Evolutionary conservation across 2,797 vertebrate species (phyloP).

Genomic region (Oreochromis mossambicus): DNA sequence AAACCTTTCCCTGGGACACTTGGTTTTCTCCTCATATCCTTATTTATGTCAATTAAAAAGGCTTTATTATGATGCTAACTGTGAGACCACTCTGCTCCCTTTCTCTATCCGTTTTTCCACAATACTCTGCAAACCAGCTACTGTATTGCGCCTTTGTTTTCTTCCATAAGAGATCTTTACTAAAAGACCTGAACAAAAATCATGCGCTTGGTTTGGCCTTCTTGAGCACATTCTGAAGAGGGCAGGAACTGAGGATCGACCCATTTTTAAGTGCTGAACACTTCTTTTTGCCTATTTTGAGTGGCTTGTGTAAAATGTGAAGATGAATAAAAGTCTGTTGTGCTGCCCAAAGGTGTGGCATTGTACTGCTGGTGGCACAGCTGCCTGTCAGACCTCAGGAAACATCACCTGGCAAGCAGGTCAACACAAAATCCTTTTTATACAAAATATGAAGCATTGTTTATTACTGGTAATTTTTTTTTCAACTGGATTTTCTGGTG

Average conservation of each 20-base stretch:
- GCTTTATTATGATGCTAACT: conserved; percentile 76
- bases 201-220: conserved; percentile 45
- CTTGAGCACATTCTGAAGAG: conserved; percentile 64
- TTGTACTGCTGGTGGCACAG: conserved; percentile 63
- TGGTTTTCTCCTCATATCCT: conserved; percentile 64
- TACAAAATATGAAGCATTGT: not conserved
- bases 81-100: conserved; percentile 48
- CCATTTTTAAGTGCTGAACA: conserved; percentile 59
- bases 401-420: conserved; percentile 59
- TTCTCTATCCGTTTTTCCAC: not conserved
- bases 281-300: conserved; percentile 52
- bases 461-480: not conserved
- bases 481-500: not conserved
- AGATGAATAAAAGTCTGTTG: conserved; percentile 62
- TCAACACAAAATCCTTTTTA: not conserved
- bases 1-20: conserved; percentile 62
- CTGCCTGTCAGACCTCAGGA: conserved; percentile 52
- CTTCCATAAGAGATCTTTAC: conserved; percentile 37
- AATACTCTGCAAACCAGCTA: conserved; percentile 29
- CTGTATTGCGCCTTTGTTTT: conserved; percentile 69
- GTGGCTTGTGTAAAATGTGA: conserved; percentile 55
- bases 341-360: conserved; percentile 48
- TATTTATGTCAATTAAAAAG: conserved; percentile 71
- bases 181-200: conserved; percentile 56
- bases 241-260: conserved; percentile 49